These are phyloP conservation scores for Ursus arctos DNA, from an alignment of 2,113 vertebrate species.

Conservation along the genomic window DNA sequence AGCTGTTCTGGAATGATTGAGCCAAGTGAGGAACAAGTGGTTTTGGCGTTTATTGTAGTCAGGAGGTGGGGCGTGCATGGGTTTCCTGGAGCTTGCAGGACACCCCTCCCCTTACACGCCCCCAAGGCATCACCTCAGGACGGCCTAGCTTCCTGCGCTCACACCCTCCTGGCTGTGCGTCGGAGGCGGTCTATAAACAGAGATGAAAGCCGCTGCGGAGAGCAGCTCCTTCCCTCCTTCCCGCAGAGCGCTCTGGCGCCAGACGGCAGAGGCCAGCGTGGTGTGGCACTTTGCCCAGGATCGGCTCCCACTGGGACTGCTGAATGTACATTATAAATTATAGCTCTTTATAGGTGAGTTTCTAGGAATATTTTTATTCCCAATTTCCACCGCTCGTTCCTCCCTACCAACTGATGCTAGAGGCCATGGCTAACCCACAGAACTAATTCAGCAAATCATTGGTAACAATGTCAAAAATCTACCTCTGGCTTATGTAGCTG, in stretches of 20 bases:
- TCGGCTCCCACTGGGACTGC: not conserved
- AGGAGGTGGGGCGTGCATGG: not conserved
- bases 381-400: slow-evolving; percentile 29
- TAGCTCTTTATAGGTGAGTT: not conserved
- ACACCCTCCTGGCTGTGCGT: not conserved
- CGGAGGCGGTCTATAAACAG: rapidly evolving
- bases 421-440: not conserved
- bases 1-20: not conserved
- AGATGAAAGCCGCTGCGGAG: not conserved
- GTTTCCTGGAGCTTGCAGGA: not conserved
- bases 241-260: not conserved
- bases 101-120: rapidly evolving
- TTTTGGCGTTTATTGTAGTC: not conserved
- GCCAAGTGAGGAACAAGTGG: not conserved
- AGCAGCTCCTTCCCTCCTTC: not conserved
- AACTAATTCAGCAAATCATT: not conserved
- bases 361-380: slow-evolving; percentile 72
- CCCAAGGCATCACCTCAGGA: not conserved
- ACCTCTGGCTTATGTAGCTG: not conserved
- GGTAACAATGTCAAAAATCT: slow-evolving; percentile 45
- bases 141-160: not conserved
- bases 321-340: not conserved
- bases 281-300: not conserved
- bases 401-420: not conserved
- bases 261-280: not conserved